Evolutionary conservation across 2,797 vertebrate species (phyloP).

Genomic region (Salmo trutta): DNA sequence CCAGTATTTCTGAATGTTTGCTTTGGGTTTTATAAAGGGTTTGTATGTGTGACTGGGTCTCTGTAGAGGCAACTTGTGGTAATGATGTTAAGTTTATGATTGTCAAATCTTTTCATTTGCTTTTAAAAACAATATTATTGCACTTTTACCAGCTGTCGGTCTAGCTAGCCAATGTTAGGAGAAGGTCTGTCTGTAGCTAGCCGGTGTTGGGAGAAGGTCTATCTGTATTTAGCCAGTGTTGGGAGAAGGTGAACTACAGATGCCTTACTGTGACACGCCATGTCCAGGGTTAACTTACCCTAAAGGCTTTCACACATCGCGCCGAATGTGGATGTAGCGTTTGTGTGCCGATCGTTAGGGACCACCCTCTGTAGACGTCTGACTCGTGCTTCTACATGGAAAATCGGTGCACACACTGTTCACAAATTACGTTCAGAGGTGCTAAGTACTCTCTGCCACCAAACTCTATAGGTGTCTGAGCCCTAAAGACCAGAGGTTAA

Average conservation of each 20-base stretch:
- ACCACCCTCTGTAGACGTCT: too few relatives aligned
- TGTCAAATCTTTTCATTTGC: slow-evolving; percentile 19
- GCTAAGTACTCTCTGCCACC: too few relatives aligned
- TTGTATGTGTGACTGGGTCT: slow-evolving; percentile 30
- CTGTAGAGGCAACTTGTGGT: slow-evolving; percentile 44
- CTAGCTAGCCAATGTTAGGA: slow-evolving; percentile 21
- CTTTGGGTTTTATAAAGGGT: slow-evolving; percentile 19
- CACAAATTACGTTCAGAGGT: too few relatives aligned
- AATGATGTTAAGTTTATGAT: slow-evolving; percentile 19
- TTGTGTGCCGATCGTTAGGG: too few relatives aligned
- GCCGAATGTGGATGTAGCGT: too few relatives aligned
- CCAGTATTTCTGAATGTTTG: slow-evolving; percentile 48
- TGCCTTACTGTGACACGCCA: neutral
- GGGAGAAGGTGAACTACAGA: slow-evolving; percentile 12
- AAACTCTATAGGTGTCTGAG: too few relatives aligned
- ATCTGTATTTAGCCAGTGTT: slow-evolving; percentile 17
- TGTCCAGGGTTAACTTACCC: neutral
- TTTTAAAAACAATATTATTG: slow-evolving; percentile 28
- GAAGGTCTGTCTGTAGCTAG: neutral
- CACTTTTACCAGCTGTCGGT: slow-evolving; percentile 56
- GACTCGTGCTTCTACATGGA: too few relatives aligned
- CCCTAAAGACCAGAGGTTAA: too few relatives aligned
- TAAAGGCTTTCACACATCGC: too few relatives aligned
- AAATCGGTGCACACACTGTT: too few relatives aligned
- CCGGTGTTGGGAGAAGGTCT: slow-evolving; percentile 17